phyloP scores from a whole-genome alignment of 2,888 invertebrate species.

The Candidula unifasciata region DNA sequence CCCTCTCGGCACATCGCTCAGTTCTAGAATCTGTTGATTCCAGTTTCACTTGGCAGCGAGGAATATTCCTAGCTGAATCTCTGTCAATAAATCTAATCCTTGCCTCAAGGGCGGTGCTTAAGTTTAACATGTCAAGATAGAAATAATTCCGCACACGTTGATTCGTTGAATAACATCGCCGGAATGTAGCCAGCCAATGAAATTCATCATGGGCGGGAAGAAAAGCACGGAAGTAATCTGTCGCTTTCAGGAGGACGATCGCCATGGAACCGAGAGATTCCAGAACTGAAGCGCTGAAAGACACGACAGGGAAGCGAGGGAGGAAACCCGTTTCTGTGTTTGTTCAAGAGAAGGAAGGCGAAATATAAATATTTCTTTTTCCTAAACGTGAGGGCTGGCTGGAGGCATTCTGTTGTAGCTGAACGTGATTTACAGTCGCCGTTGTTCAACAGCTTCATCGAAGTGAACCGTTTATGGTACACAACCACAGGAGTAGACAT shows the following conservation, averaged over 20 bases:
- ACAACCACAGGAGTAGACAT: not conserved
- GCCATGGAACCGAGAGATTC: constrained; percentile 7
- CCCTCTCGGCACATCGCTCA: too few species aligned
- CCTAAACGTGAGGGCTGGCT: not conserved
- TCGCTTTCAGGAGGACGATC: constrained; percentile 22
- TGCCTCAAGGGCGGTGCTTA: not conserved
- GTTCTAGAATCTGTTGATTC: too few species aligned
- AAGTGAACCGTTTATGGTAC: not conserved
- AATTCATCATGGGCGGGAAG: constrained; percentile 38
- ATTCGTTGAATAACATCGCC: not conserved
- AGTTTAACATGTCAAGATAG: not conserved
- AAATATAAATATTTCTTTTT: constrained; percentile 42
- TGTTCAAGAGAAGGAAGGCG: constrained; percentile 15
- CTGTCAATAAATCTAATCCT: too few species aligned
- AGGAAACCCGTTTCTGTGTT: constrained; percentile 32
- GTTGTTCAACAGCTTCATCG: not conserved
- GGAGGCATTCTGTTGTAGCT: not conserved
- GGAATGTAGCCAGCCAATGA: constrained; percentile 49
- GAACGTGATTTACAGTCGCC: not conserved
- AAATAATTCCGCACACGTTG: not conserved
- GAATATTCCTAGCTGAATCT: too few species aligned
- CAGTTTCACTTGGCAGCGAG: too few species aligned
- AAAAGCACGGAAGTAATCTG: constrained; percentile 27
- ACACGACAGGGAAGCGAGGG: constrained; percentile 2
- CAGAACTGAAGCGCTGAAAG: constrained; percentile 37